phyloP scores from a whole-genome alignment of 1,140 invertebrate genomes.

The Carposina sasakii region DNA sequence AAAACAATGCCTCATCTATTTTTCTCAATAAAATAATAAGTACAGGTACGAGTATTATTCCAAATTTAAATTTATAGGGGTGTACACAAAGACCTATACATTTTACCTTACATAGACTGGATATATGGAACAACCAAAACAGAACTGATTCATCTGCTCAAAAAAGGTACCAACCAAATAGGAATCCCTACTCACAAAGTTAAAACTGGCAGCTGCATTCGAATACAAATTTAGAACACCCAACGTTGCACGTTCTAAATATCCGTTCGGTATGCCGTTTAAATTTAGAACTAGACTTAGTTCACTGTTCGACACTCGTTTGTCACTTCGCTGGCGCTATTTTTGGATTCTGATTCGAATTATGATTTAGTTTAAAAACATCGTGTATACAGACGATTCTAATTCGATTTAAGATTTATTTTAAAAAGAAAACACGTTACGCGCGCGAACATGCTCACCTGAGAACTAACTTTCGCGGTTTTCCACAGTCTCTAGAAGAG shows the following conservation, averaged over 20 bases:
- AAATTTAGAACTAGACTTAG: conserved; percentile 61
- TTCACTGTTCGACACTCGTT: conserved; percentile 60
- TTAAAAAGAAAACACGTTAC: background rate
- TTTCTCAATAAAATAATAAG: too few species aligned
- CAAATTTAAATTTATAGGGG: too few species aligned
- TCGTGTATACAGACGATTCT: too few species aligned
- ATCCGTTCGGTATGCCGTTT: conserved; percentile 53
- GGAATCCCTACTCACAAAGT: conserved; percentile 50
- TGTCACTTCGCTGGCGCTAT: conserved; percentile 51
- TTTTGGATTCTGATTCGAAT: conserved; percentile 35
- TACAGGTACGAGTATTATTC: too few species aligned
- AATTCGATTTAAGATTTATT: background rate
- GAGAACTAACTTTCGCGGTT: conserved; percentile 57
- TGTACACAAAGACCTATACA: too few species aligned
- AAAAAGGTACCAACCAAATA: conserved; percentile 35
- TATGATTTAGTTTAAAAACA: background rate
- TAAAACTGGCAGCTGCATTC: conserved; percentile 55
- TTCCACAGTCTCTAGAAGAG: conserved; percentile 32
- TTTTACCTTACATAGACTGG: too few species aligned
- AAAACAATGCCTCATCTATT: too few species aligned
- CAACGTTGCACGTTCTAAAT: conserved; percentile 61
- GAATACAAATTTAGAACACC: conserved; percentile 44
- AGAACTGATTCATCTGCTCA: conserved; percentile 20
- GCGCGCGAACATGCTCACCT: conserved; percentile 20
- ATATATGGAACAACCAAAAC: conserved; percentile 2